Conservation (phyloP, 1,140 invertebrate genomes). For the Drosophila grimshawi region DNA sequence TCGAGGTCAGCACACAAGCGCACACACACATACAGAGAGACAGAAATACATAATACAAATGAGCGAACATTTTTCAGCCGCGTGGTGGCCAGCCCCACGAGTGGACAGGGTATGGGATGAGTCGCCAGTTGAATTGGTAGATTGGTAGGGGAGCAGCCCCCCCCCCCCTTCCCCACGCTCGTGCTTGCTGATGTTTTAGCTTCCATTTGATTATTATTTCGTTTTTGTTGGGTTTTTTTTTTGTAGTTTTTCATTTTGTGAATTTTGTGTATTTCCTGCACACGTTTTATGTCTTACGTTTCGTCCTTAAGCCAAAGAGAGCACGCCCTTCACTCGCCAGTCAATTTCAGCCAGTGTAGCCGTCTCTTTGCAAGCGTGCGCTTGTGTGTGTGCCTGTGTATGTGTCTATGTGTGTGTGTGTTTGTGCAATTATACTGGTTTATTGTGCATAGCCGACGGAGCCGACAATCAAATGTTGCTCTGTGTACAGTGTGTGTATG, state of each 20-base stretch:
- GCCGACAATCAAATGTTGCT: slow-evolving; percentile 75
- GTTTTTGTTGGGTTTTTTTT: slow-evolving; percentile 33
- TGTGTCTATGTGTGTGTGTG: slow-evolving; percentile 50
- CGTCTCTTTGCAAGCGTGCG: slow-evolving; percentile 21
- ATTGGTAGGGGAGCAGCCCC: no score
- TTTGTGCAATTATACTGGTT: slow-evolving; percentile 79
- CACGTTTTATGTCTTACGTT: slow-evolving; percentile 26
- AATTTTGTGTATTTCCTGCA: slow-evolving; percentile 17
- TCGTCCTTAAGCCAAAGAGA: slow-evolving; percentile 52
- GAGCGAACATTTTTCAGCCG: slow-evolving; percentile 55
- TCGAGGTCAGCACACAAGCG: slow-evolving; percentile 64
- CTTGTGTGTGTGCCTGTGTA: slow-evolving; percentile 23
- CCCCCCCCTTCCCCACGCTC: slow-evolving; percentile 13
- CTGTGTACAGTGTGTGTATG: slow-evolving; percentile 35
- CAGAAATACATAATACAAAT: slow-evolving; percentile 64
- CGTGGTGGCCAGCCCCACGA: slow-evolving; percentile 32
- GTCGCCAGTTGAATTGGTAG: slow-evolving; percentile 36
- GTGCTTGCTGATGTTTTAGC: slow-evolving; percentile 34
- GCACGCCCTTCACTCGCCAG: slow-evolving; percentile 52
- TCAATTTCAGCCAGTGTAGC: slow-evolving; percentile 29
- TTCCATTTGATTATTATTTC: slow-evolving; percentile 71
- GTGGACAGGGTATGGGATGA: background rate
- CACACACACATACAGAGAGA: slow-evolving; percentile 39
- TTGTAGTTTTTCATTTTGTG: slow-evolving; percentile 6
- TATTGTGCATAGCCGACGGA: slow-evolving; percentile 60